Evolutionary conservation across 2,113 vertebrate genomes (phyloP).

Genomic region (Eurypyga helias): DNA sequence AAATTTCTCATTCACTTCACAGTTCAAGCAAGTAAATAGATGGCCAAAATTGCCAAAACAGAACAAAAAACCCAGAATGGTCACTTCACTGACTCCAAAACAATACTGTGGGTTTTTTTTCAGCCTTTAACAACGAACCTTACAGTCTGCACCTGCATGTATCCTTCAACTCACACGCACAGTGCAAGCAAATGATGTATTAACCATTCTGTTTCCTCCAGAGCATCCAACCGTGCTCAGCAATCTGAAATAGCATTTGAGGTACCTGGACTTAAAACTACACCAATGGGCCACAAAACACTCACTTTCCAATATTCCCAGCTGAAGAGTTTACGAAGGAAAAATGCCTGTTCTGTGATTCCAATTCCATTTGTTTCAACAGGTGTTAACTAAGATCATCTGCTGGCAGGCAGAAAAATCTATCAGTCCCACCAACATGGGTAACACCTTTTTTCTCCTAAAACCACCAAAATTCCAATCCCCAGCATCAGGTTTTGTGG

Average conservation of each 20-base stretch:
- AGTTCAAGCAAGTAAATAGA: background rate
- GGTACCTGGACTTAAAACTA: background rate
- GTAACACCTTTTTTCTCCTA: background rate
- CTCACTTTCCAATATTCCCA: background rate
- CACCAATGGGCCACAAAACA: background rate
- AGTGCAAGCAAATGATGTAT: background rate
- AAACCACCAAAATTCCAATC: background rate
- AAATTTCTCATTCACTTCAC: fast-evolving
- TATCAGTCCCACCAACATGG: fast-evolving
- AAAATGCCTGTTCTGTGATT: background rate
- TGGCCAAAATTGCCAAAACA: background rate
- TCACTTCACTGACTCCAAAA: background rate
- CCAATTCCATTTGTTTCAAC: background rate
- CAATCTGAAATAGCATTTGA: background rate
- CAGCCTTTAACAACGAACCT: background rate
- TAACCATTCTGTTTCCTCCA: background rate
- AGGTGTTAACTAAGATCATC: background rate
- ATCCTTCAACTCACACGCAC: background rate
- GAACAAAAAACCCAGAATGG: background rate
- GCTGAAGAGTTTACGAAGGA: background rate
- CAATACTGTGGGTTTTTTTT: background rate
- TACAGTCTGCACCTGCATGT: background rate
- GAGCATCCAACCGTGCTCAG: background rate
- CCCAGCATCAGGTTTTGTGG: background rate
- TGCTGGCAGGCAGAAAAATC: background rate